phyloP scores from a whole-genome alignment of 2,797 vertebrate species.

The Sebastes flavidus region DNA sequence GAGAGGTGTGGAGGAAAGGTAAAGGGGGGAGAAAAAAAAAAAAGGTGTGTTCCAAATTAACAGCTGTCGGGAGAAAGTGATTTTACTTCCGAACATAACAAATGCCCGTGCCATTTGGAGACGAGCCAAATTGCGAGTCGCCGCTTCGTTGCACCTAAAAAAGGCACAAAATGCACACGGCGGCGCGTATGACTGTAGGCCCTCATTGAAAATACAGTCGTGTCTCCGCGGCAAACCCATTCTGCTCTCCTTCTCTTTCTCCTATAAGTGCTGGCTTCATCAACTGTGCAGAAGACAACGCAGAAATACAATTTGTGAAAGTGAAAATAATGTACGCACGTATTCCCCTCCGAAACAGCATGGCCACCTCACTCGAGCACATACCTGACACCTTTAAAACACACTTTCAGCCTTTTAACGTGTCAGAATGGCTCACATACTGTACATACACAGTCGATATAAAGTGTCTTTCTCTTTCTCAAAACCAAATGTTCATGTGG shows the following conservation, averaged over 20 bases:
- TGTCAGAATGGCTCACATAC: neutral
- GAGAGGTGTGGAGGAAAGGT: neutral
- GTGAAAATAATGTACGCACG: neutral
- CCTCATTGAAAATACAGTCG: constrained; percentile 66
- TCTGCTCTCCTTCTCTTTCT: constrained; percentile 9
- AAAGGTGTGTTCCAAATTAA: constrained; percentile 38
- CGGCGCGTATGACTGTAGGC: constrained; percentile 40
- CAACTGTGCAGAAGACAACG: constrained; percentile 6
- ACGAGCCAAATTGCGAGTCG: constrained; percentile 54
- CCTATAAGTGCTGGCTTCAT: constrained; percentile 7
- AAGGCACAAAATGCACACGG: constrained; percentile 42
- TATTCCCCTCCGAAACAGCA: constrained; percentile 19
- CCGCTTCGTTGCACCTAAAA: constrained; percentile 60
- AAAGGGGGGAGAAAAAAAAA: neutral
- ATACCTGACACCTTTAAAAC: neutral
- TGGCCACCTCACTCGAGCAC: constrained; percentile 2
- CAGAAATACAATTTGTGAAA: too few relatives aligned
- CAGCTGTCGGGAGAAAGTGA: constrained; percentile 43
- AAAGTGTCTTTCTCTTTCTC: constrained; percentile 8
- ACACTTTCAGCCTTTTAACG: neutral
- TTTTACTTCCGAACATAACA: constrained; percentile 43
- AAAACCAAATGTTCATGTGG: constrained; percentile 25
- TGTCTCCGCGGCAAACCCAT: constrained; percentile 44
- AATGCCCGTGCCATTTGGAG: constrained; percentile 53
- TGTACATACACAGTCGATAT: neutral